Percentiles rank a stretch among this genome's conserved stretches.
These are phyloP conservation scores for Phortica okadai DNA, from an alignment of 2,888 invertebrate genomes.

Conservation along the genomic window DNA sequence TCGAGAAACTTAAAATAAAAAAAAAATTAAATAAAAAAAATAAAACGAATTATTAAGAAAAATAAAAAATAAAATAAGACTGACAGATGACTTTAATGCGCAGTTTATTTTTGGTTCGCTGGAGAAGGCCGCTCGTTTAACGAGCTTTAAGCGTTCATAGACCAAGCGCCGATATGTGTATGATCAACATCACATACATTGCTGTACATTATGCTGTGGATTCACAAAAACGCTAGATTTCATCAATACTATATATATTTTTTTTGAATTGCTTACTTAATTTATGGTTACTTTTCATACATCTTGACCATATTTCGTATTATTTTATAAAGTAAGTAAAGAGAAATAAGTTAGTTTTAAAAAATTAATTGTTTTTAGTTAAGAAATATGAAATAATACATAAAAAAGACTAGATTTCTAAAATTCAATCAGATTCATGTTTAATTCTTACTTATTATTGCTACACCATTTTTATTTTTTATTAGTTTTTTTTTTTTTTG, in stretches of 20 bases:
- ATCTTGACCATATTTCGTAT: too few species aligned
- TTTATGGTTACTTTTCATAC: too few species aligned
- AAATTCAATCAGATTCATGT: too few species aligned
- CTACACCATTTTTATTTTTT: background rate
- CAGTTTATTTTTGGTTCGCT: background rate
- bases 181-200: background rate
- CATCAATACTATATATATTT: too few species aligned
- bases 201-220: background rate
- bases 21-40: constrained; percentile 8
- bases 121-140: constrained; percentile 8
- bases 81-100: background rate
- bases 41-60: background rate
- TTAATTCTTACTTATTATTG: too few species aligned
- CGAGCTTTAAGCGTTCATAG: background rate
- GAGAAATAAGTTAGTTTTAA: too few species aligned
- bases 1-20: background rate
- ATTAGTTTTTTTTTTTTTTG: background rate
- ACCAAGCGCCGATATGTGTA: background rate
- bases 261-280: too few species aligned
- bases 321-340: too few species aligned
- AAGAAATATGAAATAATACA: too few species aligned
- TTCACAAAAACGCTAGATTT: too few species aligned
- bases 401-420: too few species aligned
- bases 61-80: background rate
- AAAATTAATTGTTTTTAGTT: too few species aligned